phyloP scores from a whole-genome alignment of 2,113 vertebrate genomes.

The Peucedramus taeniatus region DNA sequence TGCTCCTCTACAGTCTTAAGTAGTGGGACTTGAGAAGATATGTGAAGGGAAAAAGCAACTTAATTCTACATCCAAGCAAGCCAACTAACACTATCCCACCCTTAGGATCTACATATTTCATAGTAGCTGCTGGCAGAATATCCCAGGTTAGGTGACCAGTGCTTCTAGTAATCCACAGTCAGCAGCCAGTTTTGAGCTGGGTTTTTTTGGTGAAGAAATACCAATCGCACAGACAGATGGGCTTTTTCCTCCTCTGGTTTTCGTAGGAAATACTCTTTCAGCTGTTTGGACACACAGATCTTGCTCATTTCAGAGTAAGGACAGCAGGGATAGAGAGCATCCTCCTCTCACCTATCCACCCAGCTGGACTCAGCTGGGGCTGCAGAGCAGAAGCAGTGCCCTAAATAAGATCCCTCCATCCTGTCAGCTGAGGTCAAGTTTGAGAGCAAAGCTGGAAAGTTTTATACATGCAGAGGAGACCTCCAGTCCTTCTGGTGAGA shows the following conservation, averaged over 20 bases:
- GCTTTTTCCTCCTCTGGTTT: neutral
- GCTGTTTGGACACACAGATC: neutral
- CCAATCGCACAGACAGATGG: neutral
- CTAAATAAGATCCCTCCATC: neutral
- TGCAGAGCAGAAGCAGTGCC: neutral
- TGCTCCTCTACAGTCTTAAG: neutral
- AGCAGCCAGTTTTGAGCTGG: neutral
- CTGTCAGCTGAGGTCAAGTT: neutral
- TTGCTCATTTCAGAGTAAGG: neutral
- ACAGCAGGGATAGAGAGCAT: neutral
- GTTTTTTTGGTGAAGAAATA: neutral
- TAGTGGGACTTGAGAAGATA: neutral
- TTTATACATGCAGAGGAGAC: neutral
- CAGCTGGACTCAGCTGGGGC: neutral
- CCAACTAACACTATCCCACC: neutral
- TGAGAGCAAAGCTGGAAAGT: neutral
- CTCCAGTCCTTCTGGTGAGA: neutral
- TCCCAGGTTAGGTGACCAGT: neutral
- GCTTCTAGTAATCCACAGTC: neutral
- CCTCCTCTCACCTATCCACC: neutral
- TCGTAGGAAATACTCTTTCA: neutral
- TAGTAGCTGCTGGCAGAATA: neutral
- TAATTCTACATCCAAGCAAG: neutral
- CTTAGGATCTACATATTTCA: neutral
- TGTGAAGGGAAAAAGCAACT: neutral